A percentile compares a stretch with the other conserved stretches of the same genome.
These are phyloP conservation scores for Rhamphomyia laevipes DNA, from an alignment of 2,888 invertebrate species.

Conservation along the genomic window DNA sequence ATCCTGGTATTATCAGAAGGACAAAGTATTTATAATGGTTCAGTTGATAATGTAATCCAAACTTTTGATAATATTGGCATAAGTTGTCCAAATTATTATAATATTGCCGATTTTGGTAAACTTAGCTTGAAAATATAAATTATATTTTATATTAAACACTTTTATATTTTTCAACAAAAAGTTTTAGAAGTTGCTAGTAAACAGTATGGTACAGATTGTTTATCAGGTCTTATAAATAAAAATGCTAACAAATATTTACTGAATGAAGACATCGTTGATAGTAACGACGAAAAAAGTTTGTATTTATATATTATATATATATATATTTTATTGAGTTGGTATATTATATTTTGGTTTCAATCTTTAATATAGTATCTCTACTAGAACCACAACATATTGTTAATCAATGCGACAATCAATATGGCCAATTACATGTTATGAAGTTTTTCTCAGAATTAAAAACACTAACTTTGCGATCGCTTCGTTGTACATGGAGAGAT, in stretches of 20 bases:
- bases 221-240: background rate
- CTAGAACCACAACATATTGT: too few relatives aligned
- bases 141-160: background rate
- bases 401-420: too few relatives aligned
- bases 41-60: conserved; percentile 56
- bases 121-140: too few relatives aligned
- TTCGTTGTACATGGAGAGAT: too few relatives aligned
- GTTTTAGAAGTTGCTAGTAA: conserved; percentile 49
- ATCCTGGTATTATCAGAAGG: conserved; percentile 71
- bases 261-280: background rate
- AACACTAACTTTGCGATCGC: too few relatives aligned
- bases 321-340: too few relatives aligned
- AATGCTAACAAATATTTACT: background rate
- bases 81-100: conserved; percentile 75
- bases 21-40: conserved; percentile 64
- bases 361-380: too few relatives aligned
- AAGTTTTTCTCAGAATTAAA: too few relatives aligned
- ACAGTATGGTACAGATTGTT: conserved; percentile 30
- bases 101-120: conserved; percentile 78
- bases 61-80: conserved; percentile 56
- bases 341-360: too few relatives aligned
- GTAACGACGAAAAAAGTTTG: background rate
- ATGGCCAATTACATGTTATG: too few relatives aligned
- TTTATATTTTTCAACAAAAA: conserved; percentile 8
- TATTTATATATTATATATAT: too few relatives aligned